Base-by-base conservation (phyloP, 53 echinoderm and acorn worm genomes). In the Astropecten irregularis region DNA sequence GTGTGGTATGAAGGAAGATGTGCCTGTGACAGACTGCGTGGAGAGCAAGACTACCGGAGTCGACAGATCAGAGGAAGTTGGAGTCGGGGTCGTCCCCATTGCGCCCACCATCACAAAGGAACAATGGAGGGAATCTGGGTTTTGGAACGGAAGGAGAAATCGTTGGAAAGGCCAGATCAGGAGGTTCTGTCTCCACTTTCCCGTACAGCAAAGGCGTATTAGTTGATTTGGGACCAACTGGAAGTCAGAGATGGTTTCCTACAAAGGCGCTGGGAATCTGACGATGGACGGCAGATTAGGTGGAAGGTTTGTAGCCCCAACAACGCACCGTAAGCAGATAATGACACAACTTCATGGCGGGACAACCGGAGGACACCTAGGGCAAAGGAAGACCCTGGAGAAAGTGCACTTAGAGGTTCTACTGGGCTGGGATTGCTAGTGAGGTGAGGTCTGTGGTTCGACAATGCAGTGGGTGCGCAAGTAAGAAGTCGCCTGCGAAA, bases 401-500 rank as follows among this genome's bases (percentile, higher is more conserved):
- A 71, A 69, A 34, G 58, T 68, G 2, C 68, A 58, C n/a, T n/a
- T 40, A 83, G 22, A 42, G 84, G 4, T 71, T 71, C 25, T 59
- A 59, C 44, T 71, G 47, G 84, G 48, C 61, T 10, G 71, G 59
- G 1, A 48, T 84, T 33, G 35, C 5, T 9, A 47, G 31, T 0
- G 71, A 60, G 58, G 49, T 84, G 35, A 18, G 72, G 47, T 71
- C 84, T 9, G 30, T 33, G 21, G 72, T 84, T 15, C 11, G 84
- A 20, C 71, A 48, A 34, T 71, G 84, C 25, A 35, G 60, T 25
- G 71, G 40, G 25, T 84, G 84, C 42, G 71, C 71, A 16, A 70
- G 71, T 14, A 46, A 49, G n/a, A 47, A 47, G 30, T 70, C 71
- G 10, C 71, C 71, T 40, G 29, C 47, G 30, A 70, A 30, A 30